Percentiles rank a stretch among this genome's conserved stretches.
These are phyloP conservation scores for Galeruca laticollis DNA, from an alignment of 2,888 invertebrate species.

Conservation along the genomic window DNA sequence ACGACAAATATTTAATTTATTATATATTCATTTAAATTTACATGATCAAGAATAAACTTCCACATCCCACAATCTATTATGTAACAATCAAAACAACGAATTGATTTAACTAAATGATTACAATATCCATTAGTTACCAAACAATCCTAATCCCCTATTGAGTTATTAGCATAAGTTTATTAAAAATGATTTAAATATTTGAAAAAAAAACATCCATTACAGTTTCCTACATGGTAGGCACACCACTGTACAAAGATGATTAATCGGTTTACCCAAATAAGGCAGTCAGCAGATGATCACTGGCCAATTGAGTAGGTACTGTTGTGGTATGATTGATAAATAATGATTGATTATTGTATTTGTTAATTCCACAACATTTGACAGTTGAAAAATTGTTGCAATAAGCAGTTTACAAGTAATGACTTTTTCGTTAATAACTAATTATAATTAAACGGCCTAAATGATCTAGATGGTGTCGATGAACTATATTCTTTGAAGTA, in stretches of 20 bases:
- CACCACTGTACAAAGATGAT: slow-evolving; percentile 42
- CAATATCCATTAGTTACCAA: slow-evolving; percentile 2
- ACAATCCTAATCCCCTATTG: neutral
- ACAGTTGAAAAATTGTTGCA: slow-evolving; percentile 46
- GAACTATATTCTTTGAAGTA: slow-evolving; percentile 37
- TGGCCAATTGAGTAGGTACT: slow-evolving; percentile 45
- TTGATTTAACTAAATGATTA: no score
- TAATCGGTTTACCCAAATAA: slow-evolving; percentile 50
- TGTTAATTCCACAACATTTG: slow-evolving; percentile 43
- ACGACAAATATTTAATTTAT: no score
- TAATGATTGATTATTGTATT: slow-evolving; percentile 49
- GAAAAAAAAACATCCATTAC: neutral
- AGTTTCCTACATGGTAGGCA: neutral
- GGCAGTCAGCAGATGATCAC: slow-evolving; percentile 52
- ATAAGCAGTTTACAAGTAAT: slow-evolving; percentile 46
- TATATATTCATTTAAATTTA: no score
- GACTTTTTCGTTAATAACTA: slow-evolving; percentile 45
- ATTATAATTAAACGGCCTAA: slow-evolving; percentile 43
- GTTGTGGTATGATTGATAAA: slow-evolving; percentile 49
- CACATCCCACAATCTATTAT: neutral
- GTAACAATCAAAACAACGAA: neutral
- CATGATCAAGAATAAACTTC: no score
- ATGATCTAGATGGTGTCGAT: slow-evolving; percentile 40
- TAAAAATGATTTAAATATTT: neutral
- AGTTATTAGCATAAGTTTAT: slow-evolving; percentile 5